phyloP scores from a whole-genome alignment of 2,113 vertebrate genomes.

The Pygoscelis antarcticus region DNA sequence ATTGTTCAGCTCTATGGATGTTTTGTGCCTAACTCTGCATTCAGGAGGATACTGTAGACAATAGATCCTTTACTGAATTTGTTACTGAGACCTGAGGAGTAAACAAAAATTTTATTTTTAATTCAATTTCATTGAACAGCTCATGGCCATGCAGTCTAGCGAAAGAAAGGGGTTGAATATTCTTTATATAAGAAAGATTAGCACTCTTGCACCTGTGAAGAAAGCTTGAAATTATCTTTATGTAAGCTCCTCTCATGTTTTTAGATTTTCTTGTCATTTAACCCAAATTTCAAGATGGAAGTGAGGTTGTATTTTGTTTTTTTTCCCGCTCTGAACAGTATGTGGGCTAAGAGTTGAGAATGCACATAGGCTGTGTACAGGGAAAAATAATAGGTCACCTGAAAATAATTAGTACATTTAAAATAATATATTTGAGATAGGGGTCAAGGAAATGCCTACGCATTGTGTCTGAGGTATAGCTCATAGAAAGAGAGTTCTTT shows the following conservation, averaged over 20 bases:
- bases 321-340: neutral
- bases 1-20: neutral
- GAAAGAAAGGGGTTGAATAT: neutral
- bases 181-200: neutral
- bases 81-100: neutral
- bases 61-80: neutral
- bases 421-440: neutral
- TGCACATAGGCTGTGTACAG: neutral
- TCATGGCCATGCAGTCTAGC: neutral
- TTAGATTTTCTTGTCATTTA: neutral
- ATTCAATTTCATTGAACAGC: neutral
- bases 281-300: neutral
- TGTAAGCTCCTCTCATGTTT: neutral
- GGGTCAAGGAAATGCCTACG: neutral
- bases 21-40: neutral
- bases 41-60: neutral
- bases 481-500: neutral
- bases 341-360: neutral
- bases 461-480: neutral
- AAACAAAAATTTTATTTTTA: neutral
- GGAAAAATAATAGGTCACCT: neutral
- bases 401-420: neutral
- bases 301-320: neutral
- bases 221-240: neutral
- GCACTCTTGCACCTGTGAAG: neutral